phyloP scores from a whole-genome alignment of 1,140 invertebrate genomes.

The Trissolcus basalis region DNA sequence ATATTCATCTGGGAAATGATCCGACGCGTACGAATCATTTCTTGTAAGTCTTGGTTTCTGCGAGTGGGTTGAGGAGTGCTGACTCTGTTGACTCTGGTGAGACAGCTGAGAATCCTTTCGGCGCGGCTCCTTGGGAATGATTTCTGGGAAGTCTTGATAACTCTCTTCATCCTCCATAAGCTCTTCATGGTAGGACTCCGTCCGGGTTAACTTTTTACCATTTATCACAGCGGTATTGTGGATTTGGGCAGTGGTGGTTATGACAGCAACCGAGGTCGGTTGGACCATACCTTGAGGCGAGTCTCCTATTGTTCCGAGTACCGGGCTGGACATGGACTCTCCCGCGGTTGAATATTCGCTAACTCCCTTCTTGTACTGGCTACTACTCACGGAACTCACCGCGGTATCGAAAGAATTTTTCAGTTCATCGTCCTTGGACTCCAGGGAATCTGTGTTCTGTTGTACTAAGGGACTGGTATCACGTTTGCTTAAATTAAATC shows the following conservation, averaged over 20 bases:
- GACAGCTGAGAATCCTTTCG: slow-evolving; percentile 72
- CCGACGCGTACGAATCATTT: slow-evolving; percentile 69
- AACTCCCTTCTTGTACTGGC: slow-evolving; percentile 67
- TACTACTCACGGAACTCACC: slow-evolving; percentile 76
- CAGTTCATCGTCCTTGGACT: slow-evolving; percentile 77
- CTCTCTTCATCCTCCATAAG: slow-evolving; percentile 59
- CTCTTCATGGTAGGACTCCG: slow-evolving; percentile 70
- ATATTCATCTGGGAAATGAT: slow-evolving; percentile 67
- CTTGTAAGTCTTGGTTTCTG: slow-evolving; percentile 69
- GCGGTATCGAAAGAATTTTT: slow-evolving; percentile 80
- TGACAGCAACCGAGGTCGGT: slow-evolving; percentile 44
- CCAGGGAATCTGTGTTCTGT: slow-evolving; percentile 77
- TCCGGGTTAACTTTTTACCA: slow-evolving; percentile 66
- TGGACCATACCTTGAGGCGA: slow-evolving; percentile 60
- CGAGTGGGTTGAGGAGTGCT: slow-evolving; percentile 57
- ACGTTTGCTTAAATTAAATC: slow-evolving; percentile 66
- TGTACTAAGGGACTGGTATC: slow-evolving; percentile 71
- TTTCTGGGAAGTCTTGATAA: slow-evolving; percentile 68
- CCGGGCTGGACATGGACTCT: slow-evolving; percentile 67
- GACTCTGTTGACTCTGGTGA: slow-evolving; percentile 65
- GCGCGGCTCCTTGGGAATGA: slow-evolving; percentile 63
- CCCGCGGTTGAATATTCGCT: slow-evolving; percentile 71
- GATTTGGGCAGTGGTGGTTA: slow-evolving; percentile 69
- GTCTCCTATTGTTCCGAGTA: slow-evolving; percentile 59
- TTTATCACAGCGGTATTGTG: slow-evolving; percentile 64